Evolutionary conservation across 2,888 invertebrate species (phyloP), one percentile per base, ranked within the genome.

Genomic region (Polydrusus pterygomalis): DNA sequence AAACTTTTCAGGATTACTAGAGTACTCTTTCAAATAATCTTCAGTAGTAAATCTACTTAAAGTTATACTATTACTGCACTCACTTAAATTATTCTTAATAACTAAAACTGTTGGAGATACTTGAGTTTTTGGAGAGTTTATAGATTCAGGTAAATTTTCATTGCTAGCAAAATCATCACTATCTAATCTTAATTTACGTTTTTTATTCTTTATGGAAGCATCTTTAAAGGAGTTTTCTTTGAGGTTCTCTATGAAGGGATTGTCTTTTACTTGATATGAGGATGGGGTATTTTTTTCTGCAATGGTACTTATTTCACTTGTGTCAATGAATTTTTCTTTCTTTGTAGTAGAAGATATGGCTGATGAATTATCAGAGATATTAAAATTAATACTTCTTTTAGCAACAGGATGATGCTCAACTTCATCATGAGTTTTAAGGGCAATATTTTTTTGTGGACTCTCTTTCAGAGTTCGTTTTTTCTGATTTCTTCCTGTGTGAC

Each of bases 21-120:
- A 60, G 70, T 43, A 58, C 43, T 75, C 75, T 40, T 51, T 62
- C 40, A 75, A 60, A 67, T 71, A 75, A 18, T 71, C 75, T 60
- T 71, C 75, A 13, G 75, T 75, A n/a, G 71, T 75, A 71, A 75
- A 75, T 51, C 15, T 75, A 17, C 15, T 13, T 18, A 71, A 65
- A 8, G 30, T 17, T 45, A 63, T 40, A 0, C 15, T 20, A 38
- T 10, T 62, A 11, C 0, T 25, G 47, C 17, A 62, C 40, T 43
- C 18, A 15, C 17, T 38, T 38, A 60, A 18, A 18, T 10, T 2
- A 9, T 9, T 34, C 38, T 56, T 25, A 0, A 0, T 40, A 0
- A 13, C 2, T 47, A 0, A 30, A 25, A 1, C 2, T 65, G 34
- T 49, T 15, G 30, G 17, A 5, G 49, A 11, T 30, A 30, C 10